These are phyloP conservation scores for Nannospalax galili DNA, from an alignment of 2,113 vertebrate genomes.

Conservation along the genomic window DNA sequence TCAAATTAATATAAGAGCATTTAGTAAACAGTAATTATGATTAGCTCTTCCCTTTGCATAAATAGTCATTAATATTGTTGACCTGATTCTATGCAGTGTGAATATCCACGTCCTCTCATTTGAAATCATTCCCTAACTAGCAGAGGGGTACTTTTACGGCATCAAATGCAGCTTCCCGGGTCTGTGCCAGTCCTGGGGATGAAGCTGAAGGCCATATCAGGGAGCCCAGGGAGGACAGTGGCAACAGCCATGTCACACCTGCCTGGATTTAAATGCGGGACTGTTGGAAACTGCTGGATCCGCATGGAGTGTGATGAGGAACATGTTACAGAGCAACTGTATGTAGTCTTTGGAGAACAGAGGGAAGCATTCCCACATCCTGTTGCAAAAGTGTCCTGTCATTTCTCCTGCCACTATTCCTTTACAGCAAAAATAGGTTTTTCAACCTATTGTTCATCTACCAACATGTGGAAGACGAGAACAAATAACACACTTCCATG, in stretches of 20 bases:
- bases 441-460: too few species aligned
- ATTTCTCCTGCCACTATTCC: background rate
- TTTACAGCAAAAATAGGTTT: constrained; percentile 44
- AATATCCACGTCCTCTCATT: background rate
- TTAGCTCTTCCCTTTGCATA: constrained; percentile 40
- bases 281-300: background rate
- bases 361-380: background rate
- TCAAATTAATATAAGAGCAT: constrained; percentile 24
- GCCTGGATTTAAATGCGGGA: background rate
- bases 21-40: constrained; percentile 43
- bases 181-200: background rate
- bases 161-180: background rate
- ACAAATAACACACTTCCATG: constrained; percentile 19
- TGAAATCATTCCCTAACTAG: background rate
- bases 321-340: background rate
- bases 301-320: too few species aligned
- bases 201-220: background rate
- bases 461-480: constrained; percentile 3
- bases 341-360: background rate
- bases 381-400: background rate
- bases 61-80: constrained; percentile 6
- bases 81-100: background rate
- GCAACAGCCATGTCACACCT: too few species aligned
- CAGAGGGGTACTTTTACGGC: background rate
- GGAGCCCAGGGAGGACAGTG: background rate